Evolutionary conservation across 2,113 vertebrate genomes (phyloP).

Genomic region (Sciurus niger): DNA sequence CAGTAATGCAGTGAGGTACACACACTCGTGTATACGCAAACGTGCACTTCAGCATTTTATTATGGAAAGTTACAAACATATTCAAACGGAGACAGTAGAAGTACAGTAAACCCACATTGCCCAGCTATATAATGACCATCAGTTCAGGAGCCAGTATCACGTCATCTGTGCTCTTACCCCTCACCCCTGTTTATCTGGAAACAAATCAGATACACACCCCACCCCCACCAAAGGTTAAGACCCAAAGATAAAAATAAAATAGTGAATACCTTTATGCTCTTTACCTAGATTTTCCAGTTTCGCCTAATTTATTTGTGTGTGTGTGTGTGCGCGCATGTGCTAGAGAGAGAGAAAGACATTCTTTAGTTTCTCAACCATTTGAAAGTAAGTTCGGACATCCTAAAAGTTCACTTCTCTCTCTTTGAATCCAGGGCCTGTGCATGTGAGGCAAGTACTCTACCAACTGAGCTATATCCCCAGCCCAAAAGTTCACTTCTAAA

Average conservation of each 20-base stretch:
- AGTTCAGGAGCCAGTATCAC: neutral
- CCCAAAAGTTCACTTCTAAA: neutral
- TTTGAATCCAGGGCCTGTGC: no score
- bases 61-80: neutral
- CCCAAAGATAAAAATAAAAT: neutral
- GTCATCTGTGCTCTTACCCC: neutral
- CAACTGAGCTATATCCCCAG: no score
- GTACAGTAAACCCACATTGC: accelerated
- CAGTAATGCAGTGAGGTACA: neutral
- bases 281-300: neutral
- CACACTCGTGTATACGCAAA: no score
- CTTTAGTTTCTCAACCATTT: neutral
- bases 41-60: neutral
- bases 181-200: neutral
- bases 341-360: no score
- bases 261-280: neutral
- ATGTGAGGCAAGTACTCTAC: no score
- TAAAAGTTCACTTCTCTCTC: neutral
- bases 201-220: neutral
- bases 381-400: neutral
- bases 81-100: neutral
- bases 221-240: neutral
- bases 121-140: neutral
- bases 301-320: neutral
- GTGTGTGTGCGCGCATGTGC: neutral